phyloP scores from a whole-genome alignment of 1,140 invertebrate species.

The Schlechtendalia chinensis region DNA sequence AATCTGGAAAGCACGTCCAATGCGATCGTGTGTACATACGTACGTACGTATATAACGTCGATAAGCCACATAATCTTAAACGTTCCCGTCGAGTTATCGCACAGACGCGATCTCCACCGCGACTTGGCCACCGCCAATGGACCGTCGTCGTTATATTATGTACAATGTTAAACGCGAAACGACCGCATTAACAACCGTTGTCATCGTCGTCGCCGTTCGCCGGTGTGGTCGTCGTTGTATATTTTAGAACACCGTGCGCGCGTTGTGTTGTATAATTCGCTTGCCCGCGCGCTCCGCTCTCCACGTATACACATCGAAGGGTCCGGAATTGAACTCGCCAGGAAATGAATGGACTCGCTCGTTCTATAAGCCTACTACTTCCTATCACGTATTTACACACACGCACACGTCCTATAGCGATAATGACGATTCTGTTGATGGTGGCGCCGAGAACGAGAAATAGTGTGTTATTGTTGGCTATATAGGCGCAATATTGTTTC shows the following conservation, averaged over 20 bases:
- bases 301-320: neutral
- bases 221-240: neutral
- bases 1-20: neutral
- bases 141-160: no score
- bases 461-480: neutral
- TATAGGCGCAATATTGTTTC: neutral
- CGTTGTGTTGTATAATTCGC: neutral
- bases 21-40: neutral
- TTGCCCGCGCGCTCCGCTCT: no score
- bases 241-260: neutral
- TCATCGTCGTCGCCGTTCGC: neutral
- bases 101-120: neutral
- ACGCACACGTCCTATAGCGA: neutral
- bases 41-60: neutral
- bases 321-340: neutral
- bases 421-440: no score
- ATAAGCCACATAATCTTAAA: constrained; percentile 8
- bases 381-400: neutral
- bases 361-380: neutral
- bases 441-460: neutral
- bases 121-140: neutral
- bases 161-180: constrained; percentile 1
- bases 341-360: constrained; percentile 1
- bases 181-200: neutral
- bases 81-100: neutral